These are phyloP conservation scores for Protonemura montana DNA, from an alignment of 2,888 invertebrate genomes.

Conservation along the genomic window DNA sequence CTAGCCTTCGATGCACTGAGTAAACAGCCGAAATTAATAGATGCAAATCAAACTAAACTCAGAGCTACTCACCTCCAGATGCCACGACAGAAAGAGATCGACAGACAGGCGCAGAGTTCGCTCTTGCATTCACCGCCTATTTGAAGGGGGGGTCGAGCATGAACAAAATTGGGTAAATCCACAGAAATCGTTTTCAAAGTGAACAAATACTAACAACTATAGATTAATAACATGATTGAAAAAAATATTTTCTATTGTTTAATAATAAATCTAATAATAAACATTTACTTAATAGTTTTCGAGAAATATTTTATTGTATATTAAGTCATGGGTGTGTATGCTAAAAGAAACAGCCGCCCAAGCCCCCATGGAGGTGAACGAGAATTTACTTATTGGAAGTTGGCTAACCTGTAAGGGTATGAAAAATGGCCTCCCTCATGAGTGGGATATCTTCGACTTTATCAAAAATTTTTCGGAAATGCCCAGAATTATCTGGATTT, in stretches of 20 bases:
- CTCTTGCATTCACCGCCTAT: slow-evolving; percentile 44
- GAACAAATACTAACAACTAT: no score
- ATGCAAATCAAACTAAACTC: slow-evolving; percentile 36
- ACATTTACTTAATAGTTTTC: neutral
- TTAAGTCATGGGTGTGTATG: neutral
- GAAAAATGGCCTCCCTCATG: neutral
- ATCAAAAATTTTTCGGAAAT: slow-evolving; percentile 33
- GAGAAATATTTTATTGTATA: neutral
- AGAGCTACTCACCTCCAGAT: slow-evolving; percentile 55
- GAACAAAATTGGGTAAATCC: neutral
- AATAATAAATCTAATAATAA: neutral
- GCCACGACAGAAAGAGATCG: slow-evolving; percentile 57
- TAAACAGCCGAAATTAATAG: slow-evolving; percentile 39
- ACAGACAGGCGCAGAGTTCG: slow-evolving; percentile 53
- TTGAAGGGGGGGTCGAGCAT: neutral
- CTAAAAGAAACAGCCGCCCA: neutral
- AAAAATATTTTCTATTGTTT: neutral
- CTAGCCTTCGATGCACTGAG: slow-evolving; percentile 43
- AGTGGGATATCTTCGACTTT: neutral
- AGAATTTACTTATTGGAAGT: neutral
- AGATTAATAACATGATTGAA: neutral
- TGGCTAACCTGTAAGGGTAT: neutral
- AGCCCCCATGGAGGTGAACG: neutral
- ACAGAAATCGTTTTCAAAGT: neutral
- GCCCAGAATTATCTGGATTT: slow-evolving; percentile 37